Percentiles rank a stretch among this genome's conserved stretches.
These are phyloP conservation scores for Paedocypris micromegethes DNA, from an alignment of 2,797 vertebrate species.

Conservation along the genomic window DNA sequence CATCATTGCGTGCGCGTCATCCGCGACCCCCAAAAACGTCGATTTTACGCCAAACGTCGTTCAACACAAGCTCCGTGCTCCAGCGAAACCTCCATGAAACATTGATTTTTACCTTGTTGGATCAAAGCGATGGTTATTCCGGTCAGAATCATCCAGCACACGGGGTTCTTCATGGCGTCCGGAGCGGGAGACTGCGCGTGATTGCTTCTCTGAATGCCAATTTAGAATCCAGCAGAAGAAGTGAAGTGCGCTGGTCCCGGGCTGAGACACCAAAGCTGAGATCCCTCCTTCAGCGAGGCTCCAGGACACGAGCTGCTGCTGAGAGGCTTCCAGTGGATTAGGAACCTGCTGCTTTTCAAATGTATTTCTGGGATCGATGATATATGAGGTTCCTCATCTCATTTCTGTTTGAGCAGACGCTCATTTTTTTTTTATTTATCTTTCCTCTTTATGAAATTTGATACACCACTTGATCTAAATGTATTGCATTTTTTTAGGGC, in stretches of 20 bases:
- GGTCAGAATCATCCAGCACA: slow-evolving; percentile 69
- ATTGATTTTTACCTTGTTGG: slow-evolving; percentile 67
- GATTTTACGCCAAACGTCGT: background rate
- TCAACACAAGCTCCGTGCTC: background rate
- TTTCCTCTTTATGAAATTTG: too few relatives aligned
- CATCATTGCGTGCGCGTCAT: slow-evolving; percentile 38
- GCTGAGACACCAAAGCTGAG: slow-evolving; percentile 52
- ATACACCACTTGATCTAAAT: too few relatives aligned
- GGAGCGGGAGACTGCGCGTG: slow-evolving; percentile 6
- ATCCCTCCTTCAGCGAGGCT: slow-evolving; percentile 58
- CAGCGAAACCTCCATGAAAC: slow-evolving; percentile 5
- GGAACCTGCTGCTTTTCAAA: too few relatives aligned
- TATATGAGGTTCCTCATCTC: too few relatives aligned
- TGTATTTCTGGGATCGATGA: too few relatives aligned
- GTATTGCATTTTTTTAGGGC: too few relatives aligned
- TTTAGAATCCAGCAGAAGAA: slow-evolving; percentile 61
- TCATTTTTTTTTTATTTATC: too few relatives aligned
- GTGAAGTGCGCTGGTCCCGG: slow-evolving; percentile 49
- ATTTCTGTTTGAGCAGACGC: too few relatives aligned
- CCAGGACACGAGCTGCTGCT: slow-evolving; percentile 51
- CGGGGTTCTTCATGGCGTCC: slow-evolving; percentile 64
- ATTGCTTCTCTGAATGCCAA: slow-evolving; percentile 32
- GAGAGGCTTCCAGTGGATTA: too few relatives aligned
- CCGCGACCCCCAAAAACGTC: background rate
- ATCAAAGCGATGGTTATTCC: slow-evolving; percentile 69